Evolutionary conservation across 1,140 invertebrate genomes (phyloP), one percentile per base, ranked within the genome.

Genomic region (Hypothenemus hampei): DNA sequence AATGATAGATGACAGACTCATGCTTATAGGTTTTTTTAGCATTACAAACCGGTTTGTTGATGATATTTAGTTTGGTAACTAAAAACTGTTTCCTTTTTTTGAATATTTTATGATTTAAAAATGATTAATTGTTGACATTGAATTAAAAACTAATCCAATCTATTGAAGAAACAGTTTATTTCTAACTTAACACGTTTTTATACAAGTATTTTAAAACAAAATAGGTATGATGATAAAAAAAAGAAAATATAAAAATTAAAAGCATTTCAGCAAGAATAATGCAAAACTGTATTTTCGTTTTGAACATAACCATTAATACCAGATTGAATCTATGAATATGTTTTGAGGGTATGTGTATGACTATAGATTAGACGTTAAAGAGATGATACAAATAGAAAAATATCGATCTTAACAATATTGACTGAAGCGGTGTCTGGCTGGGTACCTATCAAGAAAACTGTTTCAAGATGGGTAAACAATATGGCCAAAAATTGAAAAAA

Each of bases 371-470:
- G 8, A 20, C 18, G 37, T 20, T 50, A 22, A 36, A 4, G 40
- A 26, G 55, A 60, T 62, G 62, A 64, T 61, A 61, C 57, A 61
- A 59, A 61, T 64, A 64, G 57, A 64, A 64, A 64, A 64, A 64
- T 64, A 64, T 64, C 59, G 41, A 50, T 63, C 48, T 61, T 54
- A 61, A 44, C 26, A n/a, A n/a, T n/a, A n/a, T n/a, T n/a, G n/a
- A n/a, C n/a, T n/a, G n/a, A n/a, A n/a, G n/a, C n/a, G n/a, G n/a
- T n/a, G n/a, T n/a, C n/a, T n/a, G n/a, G n/a, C n/a, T n/a, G n/a
- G n/a, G n/a, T n/a, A n/a, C n/a, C n/a, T n/a, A n/a, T n/a, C n/a
- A n/a, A n/a, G n/a, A n/a, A n/a, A n/a, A n/a, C n/a, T n/a, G n/a
- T n/a, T n/a, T n/a, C n/a, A n/a, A n/a, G n/a, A n/a, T n/a, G n/a